Evolutionary conservation across 2,113 vertebrate genomes (phyloP), one percentile per base, ranked within the genome.

Genomic region (Choloepus hoffmanni): DNA sequence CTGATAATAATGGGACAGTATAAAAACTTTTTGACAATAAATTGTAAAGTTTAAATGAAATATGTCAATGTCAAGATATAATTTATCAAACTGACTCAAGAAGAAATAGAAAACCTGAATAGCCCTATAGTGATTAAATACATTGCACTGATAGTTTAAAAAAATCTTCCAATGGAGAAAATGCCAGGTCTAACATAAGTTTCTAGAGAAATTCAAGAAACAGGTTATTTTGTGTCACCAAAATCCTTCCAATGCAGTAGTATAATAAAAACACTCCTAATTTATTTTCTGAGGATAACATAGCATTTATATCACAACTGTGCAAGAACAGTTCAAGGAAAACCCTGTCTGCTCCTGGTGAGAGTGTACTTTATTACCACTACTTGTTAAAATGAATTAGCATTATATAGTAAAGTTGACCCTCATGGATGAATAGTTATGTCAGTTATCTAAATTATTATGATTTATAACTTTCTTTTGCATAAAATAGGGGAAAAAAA

Each of bases 141-240:
- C 86, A 89, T 89, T 92, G n/a, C 14, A 60, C 23, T 62, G 5
- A 67, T n/a, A n/a, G 11, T 28, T 2, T 14, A 40, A 53, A 55
- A 30, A 45, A 43, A 58, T 12, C 5, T 81, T 90, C 14, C 62
- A 78, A 0, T 92, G 68, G 92, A 85, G 65, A 89, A 95, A 83
- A 72, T 24, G 45, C 5, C 21, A 24, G 2, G 1, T 90, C 13
- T 60, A 72, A 84, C 50, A 78, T 36, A 36, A 2, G 3, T 50
- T 77, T 95, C 36, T 45, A 97, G 26, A 87, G 7, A 83, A 94
- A 83, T 68, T 68, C 3, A 43, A 87, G 7, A 79, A 86, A 92
- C 14, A 82, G 10, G 48, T 28, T 68, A 68, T 50, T 50, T 50
- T 50, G 11, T 11, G 62, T 88, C 94, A 70, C 7, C 74, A 53